phyloP scores from a whole-genome alignment of 2,888 invertebrate genomes.

The Pseudococcus jackbeardsleyi region DNA sequence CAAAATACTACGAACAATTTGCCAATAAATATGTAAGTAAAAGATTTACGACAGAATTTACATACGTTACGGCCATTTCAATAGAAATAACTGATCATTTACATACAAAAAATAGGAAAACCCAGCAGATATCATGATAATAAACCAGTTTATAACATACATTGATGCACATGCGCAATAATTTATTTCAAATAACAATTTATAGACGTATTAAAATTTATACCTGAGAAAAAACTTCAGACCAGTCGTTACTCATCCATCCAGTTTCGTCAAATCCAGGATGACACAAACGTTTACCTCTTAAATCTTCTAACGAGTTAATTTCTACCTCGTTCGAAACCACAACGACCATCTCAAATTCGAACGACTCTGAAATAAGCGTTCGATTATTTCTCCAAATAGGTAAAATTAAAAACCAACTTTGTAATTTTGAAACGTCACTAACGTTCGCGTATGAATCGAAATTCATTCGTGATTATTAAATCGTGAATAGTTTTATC shows the following conservation, averaged over 20 bases:
- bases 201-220: conserved; percentile 66
- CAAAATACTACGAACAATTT: conserved; percentile 77
- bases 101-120: not conserved
- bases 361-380: conserved; percentile 55
- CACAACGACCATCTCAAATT: conserved; percentile 66
- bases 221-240: conserved; percentile 82
- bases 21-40: not conserved
- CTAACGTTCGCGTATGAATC: conserved; percentile 62
- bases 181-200: too few relatives aligned
- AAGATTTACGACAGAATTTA: too few relatives aligned
- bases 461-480: conserved; percentile 66
- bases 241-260: conserved; percentile 76
- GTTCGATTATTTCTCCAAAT: too few relatives aligned
- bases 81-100: not conserved
- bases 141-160: not conserved
- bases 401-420: not conserved
- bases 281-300: conserved; percentile 83
- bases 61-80: not conserved
- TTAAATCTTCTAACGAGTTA: conserved; percentile 75
- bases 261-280: conserved; percentile 78
- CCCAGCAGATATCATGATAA: not conserved
- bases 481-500: conserved; percentile 55
- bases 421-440: not conserved
- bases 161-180: not conserved
- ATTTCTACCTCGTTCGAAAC: conserved; percentile 69